Conservation (phyloP, 2,888 invertebrate species). For the Drosophila buzzatii region DNA sequence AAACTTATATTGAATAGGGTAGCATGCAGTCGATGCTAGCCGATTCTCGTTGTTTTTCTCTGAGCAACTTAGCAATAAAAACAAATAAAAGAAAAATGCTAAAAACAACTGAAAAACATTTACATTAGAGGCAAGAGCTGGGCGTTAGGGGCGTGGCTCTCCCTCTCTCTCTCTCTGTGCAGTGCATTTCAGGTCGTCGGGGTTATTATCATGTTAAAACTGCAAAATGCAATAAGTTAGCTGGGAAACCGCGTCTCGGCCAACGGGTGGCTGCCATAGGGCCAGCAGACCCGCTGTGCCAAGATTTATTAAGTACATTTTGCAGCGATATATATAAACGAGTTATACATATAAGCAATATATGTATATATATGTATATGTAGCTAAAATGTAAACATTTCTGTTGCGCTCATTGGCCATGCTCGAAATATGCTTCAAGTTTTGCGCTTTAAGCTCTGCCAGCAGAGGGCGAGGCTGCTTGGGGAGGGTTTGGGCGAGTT, state of each 20-base stretch:
- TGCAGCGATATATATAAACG: background rate
- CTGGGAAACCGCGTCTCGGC: conserved; percentile 55
- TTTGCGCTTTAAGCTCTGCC: conserved; percentile 15
- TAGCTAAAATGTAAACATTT: conserved; percentile 2
- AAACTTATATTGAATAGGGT: too few species aligned
- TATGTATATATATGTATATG: background rate
- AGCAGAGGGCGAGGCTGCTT: background rate
- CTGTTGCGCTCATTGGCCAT: conserved; percentile 19
- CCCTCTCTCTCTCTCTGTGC: background rate
- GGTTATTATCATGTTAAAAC: conserved; percentile 73
- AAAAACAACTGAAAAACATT: conserved; percentile 45
- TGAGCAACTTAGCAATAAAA: conserved; percentile 18
- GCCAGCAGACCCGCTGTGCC: conserved; percentile 50
- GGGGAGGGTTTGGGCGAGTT: background rate
- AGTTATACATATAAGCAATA: background rate
- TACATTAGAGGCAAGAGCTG: conserved; percentile 48
- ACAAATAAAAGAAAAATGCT: background rate
- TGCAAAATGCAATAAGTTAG: conserved; percentile 70
- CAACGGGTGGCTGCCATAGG: conserved; percentile 33
- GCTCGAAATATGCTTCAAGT: conserved; percentile 26
- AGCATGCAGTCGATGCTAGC: background rate
- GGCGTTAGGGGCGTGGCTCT: conserved; percentile 8
- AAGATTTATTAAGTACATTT: conserved; percentile 68
- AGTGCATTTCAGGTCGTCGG: conserved; percentile 44
- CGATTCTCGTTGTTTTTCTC: background rate